Evolutionary conservation across 2,888 invertebrate species (phyloP).

Genomic region (Nomada ruficornis): DNA sequence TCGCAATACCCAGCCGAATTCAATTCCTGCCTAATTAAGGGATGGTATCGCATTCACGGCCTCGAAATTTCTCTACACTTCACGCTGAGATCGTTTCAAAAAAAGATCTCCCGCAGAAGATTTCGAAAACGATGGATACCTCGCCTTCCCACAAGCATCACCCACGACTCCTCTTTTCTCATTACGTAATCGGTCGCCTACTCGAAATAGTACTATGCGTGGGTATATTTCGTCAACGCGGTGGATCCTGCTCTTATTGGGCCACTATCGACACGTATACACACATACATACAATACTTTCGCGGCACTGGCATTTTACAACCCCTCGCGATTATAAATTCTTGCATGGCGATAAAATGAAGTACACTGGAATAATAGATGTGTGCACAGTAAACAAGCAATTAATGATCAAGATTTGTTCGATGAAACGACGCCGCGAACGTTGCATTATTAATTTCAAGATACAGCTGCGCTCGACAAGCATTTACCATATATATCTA

Average conservation of each 20-base stretch:
- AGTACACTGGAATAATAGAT: neutral
- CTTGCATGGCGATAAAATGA: neutral
- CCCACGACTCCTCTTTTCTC: conserved; percentile 45
- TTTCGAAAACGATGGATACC: conserved; percentile 29
- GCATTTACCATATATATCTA: neutral
- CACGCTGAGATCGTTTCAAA: neutral
- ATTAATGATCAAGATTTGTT: conserved; percentile 11
- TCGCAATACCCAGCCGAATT: neutral
- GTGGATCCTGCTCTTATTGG: conserved; percentile 15
- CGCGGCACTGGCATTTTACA: neutral
- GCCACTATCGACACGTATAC: neutral
- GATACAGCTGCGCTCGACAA: neutral
- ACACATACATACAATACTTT: too few species aligned
- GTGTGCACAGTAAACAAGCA: neutral
- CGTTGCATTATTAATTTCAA: conserved; percentile 30
- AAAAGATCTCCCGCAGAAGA: neutral
- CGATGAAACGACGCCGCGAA: conserved; percentile 9
- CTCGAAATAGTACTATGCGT: conserved; percentile 79
- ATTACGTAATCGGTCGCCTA: conserved; percentile 60
- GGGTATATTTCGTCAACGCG: conserved; percentile 61
- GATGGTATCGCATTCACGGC: neutral
- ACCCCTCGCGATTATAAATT: neutral
- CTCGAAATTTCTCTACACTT: too few species aligned
- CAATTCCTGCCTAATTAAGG: neutral
- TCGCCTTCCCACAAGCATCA: conserved; percentile 33